Conservation (phyloP, 2,888 invertebrate genomes). For the Balanococcus diminutus region DNA sequence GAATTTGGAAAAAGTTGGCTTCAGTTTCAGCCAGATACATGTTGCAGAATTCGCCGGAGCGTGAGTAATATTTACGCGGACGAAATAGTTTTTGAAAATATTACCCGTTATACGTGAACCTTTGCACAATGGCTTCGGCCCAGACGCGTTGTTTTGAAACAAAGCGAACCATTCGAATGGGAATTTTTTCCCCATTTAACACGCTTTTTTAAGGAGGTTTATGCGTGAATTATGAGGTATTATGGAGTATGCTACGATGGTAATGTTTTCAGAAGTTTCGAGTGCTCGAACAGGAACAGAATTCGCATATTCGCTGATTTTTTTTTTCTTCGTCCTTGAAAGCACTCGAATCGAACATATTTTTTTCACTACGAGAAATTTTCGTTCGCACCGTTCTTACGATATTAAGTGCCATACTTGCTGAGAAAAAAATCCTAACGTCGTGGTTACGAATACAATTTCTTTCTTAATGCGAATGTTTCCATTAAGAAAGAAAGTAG, state of each 20-base stretch:
- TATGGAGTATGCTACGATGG: neutral
- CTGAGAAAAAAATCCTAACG: neutral
- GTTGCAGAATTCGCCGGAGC: conserved; percentile 29
- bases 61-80: conserved; percentile 38
- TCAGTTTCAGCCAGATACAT: conserved; percentile 29
- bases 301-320: neutral
- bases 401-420: too few relatives aligned
- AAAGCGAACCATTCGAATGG: conserved; percentile 13
- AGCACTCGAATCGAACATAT: neutral
- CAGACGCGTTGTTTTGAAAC: neutral
- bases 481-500: neutral
- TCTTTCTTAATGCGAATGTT: neutral
- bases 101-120: conserved; percentile 15
- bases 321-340: neutral
- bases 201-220: conserved; percentile 28
- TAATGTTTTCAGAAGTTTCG: neutral
- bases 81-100: conserved; percentile 33
- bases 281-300: too few relatives aligned
- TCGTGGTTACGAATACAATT: neutral
- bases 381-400: too few relatives aligned
- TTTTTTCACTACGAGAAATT: neutral
- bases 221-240: conserved; percentile 7
- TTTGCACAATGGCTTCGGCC: conserved; percentile 20
- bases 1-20: conserved; percentile 36
- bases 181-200: conserved; percentile 40